Percentiles rank a stretch among this genome's conserved stretches.
phyloP scores from a whole-genome alignment of 2,888 invertebrate species.

The Rhogogaster chlorosoma region DNA sequence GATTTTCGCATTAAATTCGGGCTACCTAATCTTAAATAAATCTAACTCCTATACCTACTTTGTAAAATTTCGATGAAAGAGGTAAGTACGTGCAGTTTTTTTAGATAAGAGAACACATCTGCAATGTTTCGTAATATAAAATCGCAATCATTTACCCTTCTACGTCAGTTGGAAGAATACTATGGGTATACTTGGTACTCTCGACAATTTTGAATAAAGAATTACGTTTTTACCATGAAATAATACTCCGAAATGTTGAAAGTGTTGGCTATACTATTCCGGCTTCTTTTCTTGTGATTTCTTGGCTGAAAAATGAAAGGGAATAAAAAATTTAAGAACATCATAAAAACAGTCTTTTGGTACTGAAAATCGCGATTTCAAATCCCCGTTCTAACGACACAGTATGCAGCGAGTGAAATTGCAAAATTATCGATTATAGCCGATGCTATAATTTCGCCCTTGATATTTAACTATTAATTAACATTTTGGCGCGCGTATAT shows the following conservation, averaged over 20 bases:
- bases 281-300: conserved; percentile 63
- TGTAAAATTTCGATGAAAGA: neutral
- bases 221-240: neutral
- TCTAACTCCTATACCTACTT: conserved; percentile 15
- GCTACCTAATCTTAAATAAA: conserved; percentile 12
- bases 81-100: conserved; percentile 4
- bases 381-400: neutral
- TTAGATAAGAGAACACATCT: neutral
- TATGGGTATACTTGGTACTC: neutral
- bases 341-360: neutral
- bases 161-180: neutral
- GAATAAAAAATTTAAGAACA: neutral
- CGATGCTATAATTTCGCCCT: neutral
- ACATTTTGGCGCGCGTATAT: neutral
- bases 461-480: neutral
- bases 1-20: conserved; percentile 2
- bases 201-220: neutral
- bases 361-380: neutral
- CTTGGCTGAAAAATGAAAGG: conserved; percentile 61
- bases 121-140: neutral
- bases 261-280: conserved; percentile 13
- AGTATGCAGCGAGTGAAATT: neutral
- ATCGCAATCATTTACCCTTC: neutral
- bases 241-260: neutral
- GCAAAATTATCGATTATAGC: conserved; percentile 3